These are phyloP conservation scores for Melanargia galathea DNA, from an alignment of 2,888 invertebrate genomes.

Conservation along the genomic window DNA sequence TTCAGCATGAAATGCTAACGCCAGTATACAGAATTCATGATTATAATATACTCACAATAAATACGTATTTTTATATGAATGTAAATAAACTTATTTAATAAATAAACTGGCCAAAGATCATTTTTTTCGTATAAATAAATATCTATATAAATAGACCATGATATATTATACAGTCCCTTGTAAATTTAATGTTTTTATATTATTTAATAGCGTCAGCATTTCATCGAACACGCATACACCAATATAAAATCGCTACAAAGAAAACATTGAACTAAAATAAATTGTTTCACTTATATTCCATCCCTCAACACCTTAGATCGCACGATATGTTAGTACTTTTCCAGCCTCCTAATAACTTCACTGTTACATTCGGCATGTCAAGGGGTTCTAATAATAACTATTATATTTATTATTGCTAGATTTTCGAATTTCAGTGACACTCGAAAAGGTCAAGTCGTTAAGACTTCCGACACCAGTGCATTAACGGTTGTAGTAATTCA, in stretches of 20 bases:
- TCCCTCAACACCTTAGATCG: slow-evolving; percentile 62
- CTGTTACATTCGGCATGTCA: slow-evolving; percentile 52
- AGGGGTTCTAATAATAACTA: slow-evolving; percentile 64
- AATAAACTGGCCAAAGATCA: slow-evolving; percentile 38
- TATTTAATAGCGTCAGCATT: slow-evolving; percentile 58
- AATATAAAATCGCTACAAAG: slow-evolving; percentile 76
- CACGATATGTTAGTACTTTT: slow-evolving; percentile 76
- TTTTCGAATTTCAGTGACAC: slow-evolving; percentile 56
- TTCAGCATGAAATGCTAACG: slow-evolving; percentile 66
- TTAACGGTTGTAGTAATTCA: slow-evolving; percentile 19
- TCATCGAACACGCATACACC: slow-evolving; percentile 64
- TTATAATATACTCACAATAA: not conserved
- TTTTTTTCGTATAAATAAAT: slow-evolving; percentile 38
- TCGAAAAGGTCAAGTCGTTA: slow-evolving; percentile 44
- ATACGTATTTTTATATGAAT: slow-evolving; percentile 20
- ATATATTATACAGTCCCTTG: slow-evolving; percentile 16
- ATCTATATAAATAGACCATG: slow-evolving; percentile 21
- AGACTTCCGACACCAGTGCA: slow-evolving; percentile 9
- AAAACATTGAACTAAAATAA: slow-evolving; percentile 78
- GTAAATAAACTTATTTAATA: slow-evolving; percentile 11
- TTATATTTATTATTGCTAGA: slow-evolving; percentile 73
- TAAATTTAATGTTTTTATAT: slow-evolving; percentile 2
- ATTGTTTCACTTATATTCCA: slow-evolving; percentile 64
- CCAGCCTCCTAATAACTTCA: slow-evolving; percentile 42
- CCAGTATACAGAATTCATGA: slow-evolving; percentile 55